A percentile compares a stretch with the other conserved stretches of the same genome.
Evolutionary conservation across 2,888 invertebrate species (phyloP).

Genomic region (Phengaris arion): DNA sequence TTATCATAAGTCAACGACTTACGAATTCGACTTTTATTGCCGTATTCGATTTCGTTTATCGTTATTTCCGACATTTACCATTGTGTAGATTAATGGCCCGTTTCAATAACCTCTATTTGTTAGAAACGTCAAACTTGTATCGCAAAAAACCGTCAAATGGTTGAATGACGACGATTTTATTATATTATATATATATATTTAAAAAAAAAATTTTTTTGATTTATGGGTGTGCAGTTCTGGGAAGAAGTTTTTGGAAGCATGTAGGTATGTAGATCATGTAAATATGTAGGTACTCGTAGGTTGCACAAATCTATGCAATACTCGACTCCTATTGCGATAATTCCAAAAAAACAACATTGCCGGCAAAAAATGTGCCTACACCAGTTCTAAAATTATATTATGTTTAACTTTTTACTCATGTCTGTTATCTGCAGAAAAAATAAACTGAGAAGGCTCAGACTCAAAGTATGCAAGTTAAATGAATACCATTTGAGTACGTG

Average conservation of each 20-base stretch:
- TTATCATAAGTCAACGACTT: not conserved
- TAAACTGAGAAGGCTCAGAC: not conserved
- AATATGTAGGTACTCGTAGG: not conserved
- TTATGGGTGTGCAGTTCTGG: not conserved
- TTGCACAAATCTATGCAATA: not conserved
- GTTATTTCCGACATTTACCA: not conserved
- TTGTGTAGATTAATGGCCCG: not conserved
- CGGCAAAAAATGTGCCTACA: not conserved
- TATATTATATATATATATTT: no score
- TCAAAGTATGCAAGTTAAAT: not conserved
- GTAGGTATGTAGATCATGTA: no score
- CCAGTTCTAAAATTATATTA: not conserved
- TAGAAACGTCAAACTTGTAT: no score
- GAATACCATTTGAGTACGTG: not conserved
- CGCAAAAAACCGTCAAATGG: no score
- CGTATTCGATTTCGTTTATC: not conserved
- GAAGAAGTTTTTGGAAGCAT: not conserved
- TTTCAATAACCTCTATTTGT: no score
- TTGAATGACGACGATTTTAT: no score
- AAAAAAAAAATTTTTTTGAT: not conserved
- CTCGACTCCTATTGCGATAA: not conserved
- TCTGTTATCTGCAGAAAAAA: not conserved
- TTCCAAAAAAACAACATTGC: not conserved
- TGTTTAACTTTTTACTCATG: constrained; percentile 3
- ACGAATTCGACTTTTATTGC: not conserved